Evolutionary conservation across 1,140 invertebrate species (phyloP).

Genomic region (Parapsyche elsis): DNA sequence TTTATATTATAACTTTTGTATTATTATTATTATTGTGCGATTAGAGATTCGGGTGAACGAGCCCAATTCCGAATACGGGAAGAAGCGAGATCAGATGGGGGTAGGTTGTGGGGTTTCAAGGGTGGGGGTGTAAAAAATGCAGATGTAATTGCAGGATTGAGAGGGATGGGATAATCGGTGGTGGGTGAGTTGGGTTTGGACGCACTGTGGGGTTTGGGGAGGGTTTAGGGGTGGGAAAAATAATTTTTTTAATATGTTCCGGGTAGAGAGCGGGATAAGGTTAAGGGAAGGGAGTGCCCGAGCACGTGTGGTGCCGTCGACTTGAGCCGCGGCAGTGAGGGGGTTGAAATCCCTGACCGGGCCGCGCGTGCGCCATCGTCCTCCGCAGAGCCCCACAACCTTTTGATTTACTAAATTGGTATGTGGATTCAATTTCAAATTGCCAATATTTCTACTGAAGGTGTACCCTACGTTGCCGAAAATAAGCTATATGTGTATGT

Average conservation of each 20-base stretch:
- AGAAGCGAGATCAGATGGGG: background rate
- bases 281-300: conserved; percentile 41
- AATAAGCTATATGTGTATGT: too few species aligned
- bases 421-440: too few species aligned
- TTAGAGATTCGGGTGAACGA: background rate
- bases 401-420: too few species aligned
- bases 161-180: too few species aligned
- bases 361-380: conserved; percentile 34
- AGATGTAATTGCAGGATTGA: conserved; percentile 54
- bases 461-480: too few species aligned
- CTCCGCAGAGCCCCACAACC: background rate
- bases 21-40: conserved; percentile 2
- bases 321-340: conserved; percentile 54
- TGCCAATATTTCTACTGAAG: too few species aligned
- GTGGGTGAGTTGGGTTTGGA: background rate
- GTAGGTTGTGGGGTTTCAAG: background rate
- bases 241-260: background rate
- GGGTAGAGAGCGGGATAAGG: conserved; percentile 60
- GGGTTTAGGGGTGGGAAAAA: conserved; percentile 39
- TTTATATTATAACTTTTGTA: background rate
- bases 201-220: conserved; percentile 48
- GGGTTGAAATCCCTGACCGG: background rate
- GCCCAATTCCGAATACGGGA: background rate
- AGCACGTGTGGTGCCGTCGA: conserved; percentile 50
- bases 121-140: background rate